Evolutionary conservation across 2,888 invertebrate genomes (phyloP), one percentile per base, ranked within the genome.

Genomic region (Eilema caniola): DNA sequence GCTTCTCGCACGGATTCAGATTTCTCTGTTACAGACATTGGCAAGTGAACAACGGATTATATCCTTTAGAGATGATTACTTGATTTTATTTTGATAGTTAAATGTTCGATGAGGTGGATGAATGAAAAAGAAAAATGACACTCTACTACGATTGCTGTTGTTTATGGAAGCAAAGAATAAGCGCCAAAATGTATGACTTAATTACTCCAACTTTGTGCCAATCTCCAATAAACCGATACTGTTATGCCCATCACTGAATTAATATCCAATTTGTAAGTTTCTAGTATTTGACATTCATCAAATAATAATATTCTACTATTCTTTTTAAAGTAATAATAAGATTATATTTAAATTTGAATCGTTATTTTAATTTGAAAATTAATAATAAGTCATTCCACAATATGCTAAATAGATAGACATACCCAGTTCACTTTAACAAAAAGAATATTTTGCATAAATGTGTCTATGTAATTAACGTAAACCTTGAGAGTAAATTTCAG

Each of bases 1-100:
- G 84, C 87, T 89, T 88, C 86, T 88, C 87, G 86, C 86, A 92
- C 91, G 90, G 90, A 87, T 90, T 86, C 85, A 86, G 84, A 88
- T 88, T 85, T 85, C 78, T 76, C 81, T 80, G 79, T 77, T 82
- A 80, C 79, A 82, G 78, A 78, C 72, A 80, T 80, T 80, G 81
- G 76, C 78, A 72, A 85, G 73, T 82, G 75, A 85, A 86, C 81
- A 80, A 81, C 78, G 76, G 74, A 79, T 83, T 74, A 79, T 73
- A 75, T 65, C 73, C 72, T 75, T 79, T 63, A 62, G 60, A 71
- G 64, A 63, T 71, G 67, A 78, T 71, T 62, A 62, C 69, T 67
- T 67, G 60, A 70, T 70, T 64, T 47, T 24, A 3, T 31, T 25
- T 53, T 20, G n/a, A 53, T 53, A n/a, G 53, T 53, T 53, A n/a